Evolutionary conservation across 2,888 invertebrate genomes (phyloP).

Genomic region (Ommatoiulus sabulosus): DNA sequence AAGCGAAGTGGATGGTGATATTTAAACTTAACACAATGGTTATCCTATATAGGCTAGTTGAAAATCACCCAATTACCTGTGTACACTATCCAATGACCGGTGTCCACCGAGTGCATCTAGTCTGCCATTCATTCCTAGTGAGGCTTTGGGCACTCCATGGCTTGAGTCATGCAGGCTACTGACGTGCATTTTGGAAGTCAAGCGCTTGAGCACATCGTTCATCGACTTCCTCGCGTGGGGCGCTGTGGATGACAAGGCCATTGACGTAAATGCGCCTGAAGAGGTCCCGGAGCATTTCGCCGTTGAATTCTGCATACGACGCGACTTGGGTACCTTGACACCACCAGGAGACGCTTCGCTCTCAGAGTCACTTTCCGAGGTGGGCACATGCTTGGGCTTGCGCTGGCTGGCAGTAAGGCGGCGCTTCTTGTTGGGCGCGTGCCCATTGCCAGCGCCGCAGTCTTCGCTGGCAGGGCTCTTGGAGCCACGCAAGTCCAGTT

Average conservation of each 20-base stretch:
- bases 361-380: slow-evolving; percentile 49
- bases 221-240: slow-evolving; percentile 75
- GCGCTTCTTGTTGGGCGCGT: slow-evolving; percentile 20
- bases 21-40: too few species aligned
- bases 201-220: slow-evolving; percentile 90
- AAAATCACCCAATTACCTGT: slow-evolving; percentile 60
- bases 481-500: slow-evolving; percentile 9
- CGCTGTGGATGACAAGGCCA: slow-evolving; percentile 71
- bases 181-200: slow-evolving; percentile 87
- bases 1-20: too few species aligned
- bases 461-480: slow-evolving; percentile 42
- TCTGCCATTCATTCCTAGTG: slow-evolving; percentile 58
- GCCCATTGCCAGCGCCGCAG: background rate
- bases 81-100: slow-evolving; percentile 66
- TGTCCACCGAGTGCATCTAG: slow-evolving; percentile 61
- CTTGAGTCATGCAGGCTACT: slow-evolving; percentile 70
- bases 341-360: background rate
- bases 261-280: slow-evolving; percentile 60
- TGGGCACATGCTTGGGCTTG: background rate
- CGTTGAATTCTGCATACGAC: background rate
- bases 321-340: background rate
- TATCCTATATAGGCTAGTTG: background rate
- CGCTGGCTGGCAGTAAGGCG: slow-evolving; percentile 31
- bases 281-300: slow-evolving; percentile 60
- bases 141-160: slow-evolving; percentile 25